Conservation (phyloP, 2,113 vertebrate species). For the Eulemur rufifrons region DNA sequence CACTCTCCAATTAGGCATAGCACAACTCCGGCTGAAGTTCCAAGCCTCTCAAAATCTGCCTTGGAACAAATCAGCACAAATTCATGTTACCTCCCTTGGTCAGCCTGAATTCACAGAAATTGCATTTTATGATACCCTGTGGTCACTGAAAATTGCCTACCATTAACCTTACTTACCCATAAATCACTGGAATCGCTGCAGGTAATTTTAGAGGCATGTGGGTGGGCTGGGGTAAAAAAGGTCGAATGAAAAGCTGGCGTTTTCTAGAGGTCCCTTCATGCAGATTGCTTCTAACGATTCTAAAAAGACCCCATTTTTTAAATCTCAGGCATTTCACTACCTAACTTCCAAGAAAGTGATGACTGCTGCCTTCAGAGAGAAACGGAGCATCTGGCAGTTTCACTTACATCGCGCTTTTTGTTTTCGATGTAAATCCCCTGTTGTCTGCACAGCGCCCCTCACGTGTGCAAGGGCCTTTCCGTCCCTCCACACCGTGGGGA, state of each 20-base stretch:
- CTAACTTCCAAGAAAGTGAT: background rate
- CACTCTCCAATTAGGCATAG: background rate
- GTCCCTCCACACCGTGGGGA: background rate
- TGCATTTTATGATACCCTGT: constrained; percentile 35
- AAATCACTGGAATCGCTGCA: background rate
- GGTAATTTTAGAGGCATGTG: background rate
- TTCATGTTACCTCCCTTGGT: constrained; percentile 16
- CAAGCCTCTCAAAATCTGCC: background rate
- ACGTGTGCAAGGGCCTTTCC: fast-evolving
- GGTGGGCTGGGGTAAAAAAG: background rate
- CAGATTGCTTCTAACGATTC: background rate
- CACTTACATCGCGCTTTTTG: background rate
- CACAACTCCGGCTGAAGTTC: background rate
- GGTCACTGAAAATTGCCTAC: constrained; percentile 54
- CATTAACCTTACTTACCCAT: constrained; percentile 32
- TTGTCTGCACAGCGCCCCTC: background rate
- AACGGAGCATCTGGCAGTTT: background rate
- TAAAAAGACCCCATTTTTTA: background rate
- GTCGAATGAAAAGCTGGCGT: background rate
- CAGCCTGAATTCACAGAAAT: constrained; percentile 33
- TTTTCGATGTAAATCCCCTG: background rate
- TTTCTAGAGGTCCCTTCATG: background rate
- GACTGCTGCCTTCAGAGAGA: fast-evolving
- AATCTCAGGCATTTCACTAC: background rate
- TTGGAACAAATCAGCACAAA: constrained; percentile 14